phyloP scores from a whole-genome alignment of 2,888 invertebrate genomes.

The Acanthosepion esculentum region DNA sequence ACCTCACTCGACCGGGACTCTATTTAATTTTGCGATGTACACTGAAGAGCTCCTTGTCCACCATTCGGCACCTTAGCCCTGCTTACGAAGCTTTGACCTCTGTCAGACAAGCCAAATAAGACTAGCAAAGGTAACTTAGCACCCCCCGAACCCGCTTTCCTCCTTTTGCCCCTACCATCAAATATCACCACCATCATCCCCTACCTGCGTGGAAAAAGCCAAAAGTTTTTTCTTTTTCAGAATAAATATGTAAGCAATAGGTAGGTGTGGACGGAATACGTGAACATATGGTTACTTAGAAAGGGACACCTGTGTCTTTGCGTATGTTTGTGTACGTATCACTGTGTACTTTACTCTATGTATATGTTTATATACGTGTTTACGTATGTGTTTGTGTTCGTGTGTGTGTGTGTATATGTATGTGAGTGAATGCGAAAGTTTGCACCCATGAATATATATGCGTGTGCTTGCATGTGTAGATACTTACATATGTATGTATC shows the following conservation, averaged over 20 bases:
- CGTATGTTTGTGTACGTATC: background rate
- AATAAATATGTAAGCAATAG: background rate
- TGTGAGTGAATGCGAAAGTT: no score
- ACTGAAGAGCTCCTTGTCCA: background rate
- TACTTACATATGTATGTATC: no score
- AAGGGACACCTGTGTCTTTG: background rate
- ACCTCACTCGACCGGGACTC: background rate
- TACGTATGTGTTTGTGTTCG: no score
- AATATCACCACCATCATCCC: background rate
- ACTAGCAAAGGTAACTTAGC: background rate
- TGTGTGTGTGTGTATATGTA: no score
- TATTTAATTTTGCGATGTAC: conserved; percentile 4
- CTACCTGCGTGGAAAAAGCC: background rate
- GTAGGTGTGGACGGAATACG: background rate
- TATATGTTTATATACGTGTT: no score
- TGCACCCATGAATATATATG: background rate
- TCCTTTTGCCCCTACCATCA: background rate
- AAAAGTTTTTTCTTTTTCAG: background rate
- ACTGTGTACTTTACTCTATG: background rate
- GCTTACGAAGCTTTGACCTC: background rate
- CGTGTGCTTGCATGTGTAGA: no score
- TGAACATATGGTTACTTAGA: background rate
- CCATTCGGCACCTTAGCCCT: background rate
- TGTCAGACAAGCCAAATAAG: background rate
- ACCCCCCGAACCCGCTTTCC: background rate